A percentile compares a stretch with the other conserved stretches of the same genome.
Evolutionary conservation across 2,888 invertebrate species (phyloP).

Genomic region (Maniola hyperantus): DNA sequence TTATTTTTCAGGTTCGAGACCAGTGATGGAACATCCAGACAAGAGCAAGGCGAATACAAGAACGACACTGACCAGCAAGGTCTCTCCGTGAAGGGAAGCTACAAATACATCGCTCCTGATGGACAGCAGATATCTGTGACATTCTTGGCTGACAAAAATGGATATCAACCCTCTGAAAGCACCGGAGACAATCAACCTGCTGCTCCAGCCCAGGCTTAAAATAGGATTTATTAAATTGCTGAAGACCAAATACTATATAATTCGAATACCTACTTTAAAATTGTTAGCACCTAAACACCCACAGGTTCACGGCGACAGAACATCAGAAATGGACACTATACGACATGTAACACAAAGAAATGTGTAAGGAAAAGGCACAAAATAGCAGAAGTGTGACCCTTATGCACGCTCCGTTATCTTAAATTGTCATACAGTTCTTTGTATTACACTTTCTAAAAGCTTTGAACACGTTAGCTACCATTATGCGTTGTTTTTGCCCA

Average conservation of each 20-base stretch:
- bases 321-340: too few relatives aligned
- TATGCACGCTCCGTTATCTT: too few relatives aligned
- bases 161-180: constrained; percentile 79
- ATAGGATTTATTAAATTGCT: constrained; percentile 20
- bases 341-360: too few relatives aligned
- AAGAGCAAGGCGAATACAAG: constrained; percentile 86
- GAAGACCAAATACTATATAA: constrained; percentile 41
- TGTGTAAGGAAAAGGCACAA: too few relatives aligned
- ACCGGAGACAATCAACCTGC: constrained; percentile 47
- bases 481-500: too few relatives aligned
- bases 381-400: too few relatives aligned
- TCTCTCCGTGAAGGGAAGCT: constrained; percentile 84
- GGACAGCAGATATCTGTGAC: constrained; percentile 84
- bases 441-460: too few relatives aligned
- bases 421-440: too few relatives aligned
- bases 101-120: constrained; percentile 85
- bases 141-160: constrained; percentile 84
- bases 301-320: neutral
- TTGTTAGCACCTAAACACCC: neutral
- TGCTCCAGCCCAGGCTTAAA: constrained; percentile 36
- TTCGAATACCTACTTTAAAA: constrained; percentile 8
- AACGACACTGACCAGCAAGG: constrained; percentile 85
- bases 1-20: constrained; percentile 81
- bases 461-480: too few relatives aligned
- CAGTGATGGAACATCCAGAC: constrained; percentile 85